Conservation (phyloP, 2,113 vertebrate genomes). For the Casuarius casuarius region DNA sequence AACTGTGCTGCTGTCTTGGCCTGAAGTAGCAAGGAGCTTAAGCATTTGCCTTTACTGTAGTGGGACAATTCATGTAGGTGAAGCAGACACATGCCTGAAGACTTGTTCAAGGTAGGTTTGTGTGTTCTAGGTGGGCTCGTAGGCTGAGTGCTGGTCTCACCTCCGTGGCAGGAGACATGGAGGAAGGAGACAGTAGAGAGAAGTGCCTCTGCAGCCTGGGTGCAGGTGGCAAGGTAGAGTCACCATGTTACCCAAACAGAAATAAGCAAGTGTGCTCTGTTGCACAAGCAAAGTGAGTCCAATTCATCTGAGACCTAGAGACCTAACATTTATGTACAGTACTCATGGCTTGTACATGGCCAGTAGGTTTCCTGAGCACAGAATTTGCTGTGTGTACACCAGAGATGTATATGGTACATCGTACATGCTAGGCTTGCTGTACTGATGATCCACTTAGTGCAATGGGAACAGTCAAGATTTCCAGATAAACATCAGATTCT, state of each 20-base stretch:
- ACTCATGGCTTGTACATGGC: background rate
- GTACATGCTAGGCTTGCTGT: background rate
- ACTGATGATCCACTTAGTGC: background rate
- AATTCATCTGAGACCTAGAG: background rate
- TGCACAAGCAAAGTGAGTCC: background rate
- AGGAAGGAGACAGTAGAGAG: background rate
- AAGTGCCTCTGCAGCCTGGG: background rate
- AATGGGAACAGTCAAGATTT: background rate
- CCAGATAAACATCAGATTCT: background rate
- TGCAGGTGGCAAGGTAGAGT: rapidly evolving
- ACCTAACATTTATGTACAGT: rapidly evolving
- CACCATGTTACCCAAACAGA: background rate
- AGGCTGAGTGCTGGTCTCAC: background rate
- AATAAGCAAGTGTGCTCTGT: background rate
- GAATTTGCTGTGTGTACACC: background rate
- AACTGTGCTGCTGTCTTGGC: background rate
- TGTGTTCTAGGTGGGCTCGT: background rate
- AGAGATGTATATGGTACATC: background rate
- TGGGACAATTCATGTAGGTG: background rate
- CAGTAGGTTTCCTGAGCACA: background rate
- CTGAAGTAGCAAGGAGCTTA: background rate
- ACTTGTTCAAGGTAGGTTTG: background rate
- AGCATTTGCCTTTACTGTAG: background rate
- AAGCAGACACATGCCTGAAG: background rate
- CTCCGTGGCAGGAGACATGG: background rate